Evolutionary conservation across 1,140 invertebrate species (phyloP).

Genomic region (Euura saliciscinereae): DNA sequence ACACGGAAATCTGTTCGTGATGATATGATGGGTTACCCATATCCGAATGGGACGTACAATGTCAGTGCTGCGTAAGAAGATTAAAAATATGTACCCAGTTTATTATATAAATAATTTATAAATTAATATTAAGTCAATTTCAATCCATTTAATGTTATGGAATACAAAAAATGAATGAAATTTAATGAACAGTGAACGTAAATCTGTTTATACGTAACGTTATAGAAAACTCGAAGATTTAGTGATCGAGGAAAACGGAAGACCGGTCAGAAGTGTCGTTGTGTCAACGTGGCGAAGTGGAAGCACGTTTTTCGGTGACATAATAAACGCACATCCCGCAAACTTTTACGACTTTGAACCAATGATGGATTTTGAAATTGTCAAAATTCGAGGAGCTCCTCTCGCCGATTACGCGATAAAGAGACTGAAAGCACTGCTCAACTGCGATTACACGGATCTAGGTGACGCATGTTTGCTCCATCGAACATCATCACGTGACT

Average conservation of each 20-base stretch:
- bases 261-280: constrained; percentile 76
- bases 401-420: constrained; percentile 68
- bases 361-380: constrained; percentile 78
- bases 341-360: constrained; percentile 92
- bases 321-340: constrained; percentile 80
- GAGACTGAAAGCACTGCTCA: constrained; percentile 73
- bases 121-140: constrained; percentile 8
- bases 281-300: constrained; percentile 85
- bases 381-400: constrained; percentile 76
- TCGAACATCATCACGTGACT: neutral
- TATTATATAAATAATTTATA: too few relatives aligned
- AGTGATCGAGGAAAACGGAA: constrained; percentile 69
- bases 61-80: constrained; percentile 55
- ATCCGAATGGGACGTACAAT: constrained; percentile 62
- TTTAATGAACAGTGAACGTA: too few relatives aligned
- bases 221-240: constrained; percentile 67
- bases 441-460: constrained; percentile 76
- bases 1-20: constrained; percentile 61
- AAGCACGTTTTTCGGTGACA: constrained; percentile 87
- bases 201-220: too few relatives aligned
- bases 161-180: neutral
- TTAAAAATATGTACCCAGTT: too few relatives aligned
- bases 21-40: constrained; percentile 68
- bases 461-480: constrained; percentile 45
- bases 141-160: neutral